Conservation (phyloP, 2,797 vertebrate species). For the Microtus agrestis region DNA sequence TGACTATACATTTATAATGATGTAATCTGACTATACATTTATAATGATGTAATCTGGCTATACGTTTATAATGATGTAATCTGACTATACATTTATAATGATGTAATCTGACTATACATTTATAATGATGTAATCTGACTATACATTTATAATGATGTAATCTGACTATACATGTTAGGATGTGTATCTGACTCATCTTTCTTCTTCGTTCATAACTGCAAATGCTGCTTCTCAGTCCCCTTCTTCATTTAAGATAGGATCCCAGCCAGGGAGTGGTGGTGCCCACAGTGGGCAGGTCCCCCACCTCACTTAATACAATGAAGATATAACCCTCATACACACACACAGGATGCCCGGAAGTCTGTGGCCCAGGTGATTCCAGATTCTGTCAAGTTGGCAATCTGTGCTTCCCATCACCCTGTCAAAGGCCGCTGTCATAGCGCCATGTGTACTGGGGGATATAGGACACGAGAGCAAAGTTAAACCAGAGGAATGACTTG, state of each 20-base stretch:
- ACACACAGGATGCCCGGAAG: too few species aligned
- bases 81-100: too few species aligned
- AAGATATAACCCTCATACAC: neutral
- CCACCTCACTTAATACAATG: neutral
- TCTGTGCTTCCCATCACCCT: neutral
- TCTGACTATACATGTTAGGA: neutral
- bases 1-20: too few species aligned
- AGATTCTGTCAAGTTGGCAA: neutral
- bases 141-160: neutral
- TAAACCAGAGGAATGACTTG: neutral
- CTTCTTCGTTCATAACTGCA: slow-evolving; percentile 29
- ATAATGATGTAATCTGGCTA: too few species aligned
- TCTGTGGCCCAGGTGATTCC: neutral
- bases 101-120: too few species aligned
- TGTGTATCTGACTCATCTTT: slow-evolving; percentile 2
- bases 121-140: neutral
- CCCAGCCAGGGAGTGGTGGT: neutral
- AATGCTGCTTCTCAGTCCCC: neutral
- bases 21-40: too few species aligned
- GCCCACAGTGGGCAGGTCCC: neutral
- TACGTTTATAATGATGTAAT: neutral
- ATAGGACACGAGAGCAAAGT: neutral
- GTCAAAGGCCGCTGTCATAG: neutral
- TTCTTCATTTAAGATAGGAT: neutral
- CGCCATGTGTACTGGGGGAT: neutral